Conservation (phyloP, 2,888 invertebrate species). For the Myopa testacea region DNA sequence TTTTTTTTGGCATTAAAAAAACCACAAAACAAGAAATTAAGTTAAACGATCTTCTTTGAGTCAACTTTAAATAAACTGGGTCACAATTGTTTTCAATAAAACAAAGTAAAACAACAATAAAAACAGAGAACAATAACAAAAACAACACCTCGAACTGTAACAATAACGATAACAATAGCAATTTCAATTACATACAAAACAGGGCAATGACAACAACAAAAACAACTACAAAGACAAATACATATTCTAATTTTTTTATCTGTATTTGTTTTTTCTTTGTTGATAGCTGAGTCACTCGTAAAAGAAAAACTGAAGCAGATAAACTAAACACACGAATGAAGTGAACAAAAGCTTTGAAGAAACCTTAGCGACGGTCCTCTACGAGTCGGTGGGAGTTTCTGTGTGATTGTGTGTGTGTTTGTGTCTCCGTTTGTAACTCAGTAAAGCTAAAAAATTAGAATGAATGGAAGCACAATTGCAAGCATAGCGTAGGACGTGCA, state of each 20-base stretch:
- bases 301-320: too few species aligned
- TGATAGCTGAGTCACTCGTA: too few species aligned
- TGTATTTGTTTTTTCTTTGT: too few species aligned
- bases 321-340: too few species aligned
- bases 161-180: background rate
- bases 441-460: too few species aligned
- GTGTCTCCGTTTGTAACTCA: too few species aligned
- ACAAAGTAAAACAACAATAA: background rate
- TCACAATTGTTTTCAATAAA: background rate
- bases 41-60: background rate
- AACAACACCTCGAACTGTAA: background rate
- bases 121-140: constrained; percentile 1
- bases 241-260: background rate
- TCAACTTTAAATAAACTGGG: background rate
- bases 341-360: too few species aligned
- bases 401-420: too few species aligned
- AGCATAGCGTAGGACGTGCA: background rate
- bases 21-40: background rate
- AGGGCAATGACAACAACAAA: background rate
- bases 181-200: background rate
- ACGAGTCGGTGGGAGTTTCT: too few species aligned
- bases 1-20: background rate
- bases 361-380: too few species aligned
- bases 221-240: background rate
- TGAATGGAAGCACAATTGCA: too few species aligned